A percentile compares a stretch with the other conserved stretches of the same genome.
These are phyloP conservation scores for Cremastinae sp. DNA, from an alignment of 2,888 invertebrate species.

Conservation along the genomic window DNA sequence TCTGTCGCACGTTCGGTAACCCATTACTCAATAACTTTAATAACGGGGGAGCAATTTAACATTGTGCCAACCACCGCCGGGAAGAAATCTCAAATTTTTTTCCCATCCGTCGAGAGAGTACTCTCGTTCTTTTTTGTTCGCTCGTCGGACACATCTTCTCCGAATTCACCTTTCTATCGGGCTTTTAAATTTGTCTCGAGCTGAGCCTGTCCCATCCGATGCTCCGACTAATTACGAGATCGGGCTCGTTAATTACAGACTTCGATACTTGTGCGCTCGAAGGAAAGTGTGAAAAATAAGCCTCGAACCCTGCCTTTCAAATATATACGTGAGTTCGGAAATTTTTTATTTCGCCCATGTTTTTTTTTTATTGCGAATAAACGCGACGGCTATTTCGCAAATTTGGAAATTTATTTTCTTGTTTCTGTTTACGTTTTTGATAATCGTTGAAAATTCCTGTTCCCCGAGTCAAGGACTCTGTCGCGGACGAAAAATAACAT, in stretches of 20 bases:
- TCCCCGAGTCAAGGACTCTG: slow-evolving; percentile 12
- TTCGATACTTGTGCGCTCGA: too few relatives aligned
- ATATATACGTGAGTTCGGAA: background rate
- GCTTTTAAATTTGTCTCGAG: slow-evolving; percentile 25
- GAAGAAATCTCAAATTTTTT: background rate
- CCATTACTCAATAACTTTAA: slow-evolving; percentile 58
- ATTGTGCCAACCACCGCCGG: too few relatives aligned
- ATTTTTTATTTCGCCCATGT: background rate
- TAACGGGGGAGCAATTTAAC: slow-evolving; percentile 1
- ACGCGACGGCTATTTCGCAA: background rate
- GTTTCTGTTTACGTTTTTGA: background rate
- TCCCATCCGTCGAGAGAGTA: slow-evolving; percentile 42
- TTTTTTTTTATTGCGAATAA: slow-evolving; percentile 7
- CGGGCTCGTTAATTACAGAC: slow-evolving; percentile 29
- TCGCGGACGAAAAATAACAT: background rate
- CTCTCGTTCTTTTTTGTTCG: slow-evolving; percentile 34
- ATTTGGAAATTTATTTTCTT: background rate
- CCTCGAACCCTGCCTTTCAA: too few relatives aligned
- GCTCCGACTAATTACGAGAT: slow-evolving; percentile 50
- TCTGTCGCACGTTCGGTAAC: slow-evolving; percentile 21
- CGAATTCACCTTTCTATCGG: slow-evolving; percentile 49
- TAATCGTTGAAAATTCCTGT: background rate
- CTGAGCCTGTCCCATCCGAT: background rate
- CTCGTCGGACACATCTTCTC: background rate
- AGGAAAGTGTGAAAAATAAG: too few relatives aligned